Evolutionary conservation across 2,888 invertebrate species (phyloP).

Genomic region (Myathropa florea): DNA sequence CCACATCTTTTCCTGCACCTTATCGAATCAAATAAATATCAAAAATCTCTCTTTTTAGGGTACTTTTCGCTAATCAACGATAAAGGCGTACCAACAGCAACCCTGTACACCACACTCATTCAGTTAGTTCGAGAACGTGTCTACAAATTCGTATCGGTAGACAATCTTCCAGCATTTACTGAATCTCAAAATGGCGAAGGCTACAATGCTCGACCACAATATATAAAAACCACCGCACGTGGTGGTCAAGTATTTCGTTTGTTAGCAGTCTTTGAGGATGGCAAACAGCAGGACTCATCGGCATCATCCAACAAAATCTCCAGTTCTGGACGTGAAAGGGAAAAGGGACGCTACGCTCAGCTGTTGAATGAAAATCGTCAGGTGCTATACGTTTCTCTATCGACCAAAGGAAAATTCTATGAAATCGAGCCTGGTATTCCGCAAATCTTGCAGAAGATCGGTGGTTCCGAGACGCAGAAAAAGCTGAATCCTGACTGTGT

Average conservation of each 20-base stretch:
- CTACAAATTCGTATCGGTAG: slow-evolving; percentile 80
- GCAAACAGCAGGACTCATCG: slow-evolving; percentile 78
- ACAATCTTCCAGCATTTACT: slow-evolving; percentile 80
- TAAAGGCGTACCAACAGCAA: slow-evolving; percentile 85
- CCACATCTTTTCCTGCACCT: too few species aligned
- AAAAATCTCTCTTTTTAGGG: slow-evolving; percentile 79
- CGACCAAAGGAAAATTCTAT: slow-evolving; percentile 89
- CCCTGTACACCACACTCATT: slow-evolving; percentile 84
- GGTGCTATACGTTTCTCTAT: slow-evolving; percentile 87
- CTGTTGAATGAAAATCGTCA: slow-evolving; percentile 88
- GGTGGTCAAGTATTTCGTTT: slow-evolving; percentile 88
- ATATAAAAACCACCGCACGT: slow-evolving; percentile 86
- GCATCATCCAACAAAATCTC: slow-evolving; percentile 63
- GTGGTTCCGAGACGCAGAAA: slow-evolving; percentile 74
- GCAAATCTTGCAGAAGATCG: slow-evolving; percentile 78
- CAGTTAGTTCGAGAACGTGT: slow-evolving; percentile 87
- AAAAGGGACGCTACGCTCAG: slow-evolving; percentile 86
- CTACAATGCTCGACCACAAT: slow-evolving; percentile 80
- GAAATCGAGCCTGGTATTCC: slow-evolving; percentile 84
- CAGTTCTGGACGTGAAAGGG: slow-evolving; percentile 77
- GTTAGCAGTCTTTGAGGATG: slow-evolving; percentile 89
- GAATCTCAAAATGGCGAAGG: slow-evolving; percentile 76
- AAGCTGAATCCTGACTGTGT: slow-evolving; percentile 80
- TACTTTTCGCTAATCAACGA: slow-evolving; percentile 87
- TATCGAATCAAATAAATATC: too few species aligned